Evolutionary conservation across 2,113 vertebrate species (phyloP), one percentile per base, ranked within the genome.

Genomic region (Spheniscus mendiculus): DNA sequence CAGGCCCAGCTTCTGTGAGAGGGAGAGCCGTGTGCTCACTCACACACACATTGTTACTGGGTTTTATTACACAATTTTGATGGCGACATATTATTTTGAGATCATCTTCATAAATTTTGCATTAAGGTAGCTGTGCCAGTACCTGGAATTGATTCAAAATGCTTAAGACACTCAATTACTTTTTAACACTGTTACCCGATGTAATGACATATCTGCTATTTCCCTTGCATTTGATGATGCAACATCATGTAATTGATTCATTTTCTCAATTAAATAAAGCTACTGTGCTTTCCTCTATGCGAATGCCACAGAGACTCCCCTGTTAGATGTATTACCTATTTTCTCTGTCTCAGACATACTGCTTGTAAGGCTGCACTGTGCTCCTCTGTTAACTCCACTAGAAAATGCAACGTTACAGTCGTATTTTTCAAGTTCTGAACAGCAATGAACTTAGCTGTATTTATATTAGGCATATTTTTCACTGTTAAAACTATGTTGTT

Each of bases 251-350:
- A 98, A 98, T 98, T 98, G 98, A 98, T 98, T 98, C 97, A 98
- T 98, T 98, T 98, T 95, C 98, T 98, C 98, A 98, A 98, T 98
- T 98, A 98, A 98, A 98, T 97, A 97, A 97, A 98, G 98, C 98
- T 97, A 91, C 96, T 74, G 89, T 50, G 96, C 97, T 94, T 88
- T 97, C 85, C 93, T 97, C 96, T 34, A 55, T 29, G 95, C 45
- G 89, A 96, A 89, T 90, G 98, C 97, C 94, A 96, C 94, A 89
- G 49, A 97, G 95, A 92, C 96, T 95, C 93, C 34, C 88, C 55
- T 14, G 89, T 83, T 82, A 88, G 96, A 98, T 97, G 89, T 96
- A 98, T 98, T 89, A 94, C 95, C 97, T 97, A 95, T 90, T 89
- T 96, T 78, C 96, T 73, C 76, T 6, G 67, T 27, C 97, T 87